Conservation (phyloP, 2,888 invertebrate species). For the Drosophila emarginata region DNA sequence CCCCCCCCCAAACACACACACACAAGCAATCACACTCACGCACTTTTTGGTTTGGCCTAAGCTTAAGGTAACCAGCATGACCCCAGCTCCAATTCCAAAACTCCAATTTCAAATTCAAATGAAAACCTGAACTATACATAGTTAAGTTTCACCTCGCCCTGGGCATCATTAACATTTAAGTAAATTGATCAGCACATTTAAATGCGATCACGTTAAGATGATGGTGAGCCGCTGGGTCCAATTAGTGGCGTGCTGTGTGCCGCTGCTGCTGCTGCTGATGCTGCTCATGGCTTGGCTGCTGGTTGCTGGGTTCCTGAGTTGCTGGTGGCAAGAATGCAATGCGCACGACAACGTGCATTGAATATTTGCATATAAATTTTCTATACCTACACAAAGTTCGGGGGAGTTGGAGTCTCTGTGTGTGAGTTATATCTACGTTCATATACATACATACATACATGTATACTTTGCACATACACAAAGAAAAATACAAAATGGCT, state of each 20-base stretch:
- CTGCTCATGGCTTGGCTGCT: constrained; percentile 3
- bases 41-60: constrained; percentile 2
- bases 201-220: constrained; percentile 72
- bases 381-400: constrained; percentile 36
- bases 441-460: neutral
- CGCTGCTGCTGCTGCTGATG: constrained; percentile 34
- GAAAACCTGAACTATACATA: constrained; percentile 17
- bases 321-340: constrained; percentile 49
- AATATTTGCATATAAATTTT: constrained; percentile 74
- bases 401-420: constrained; percentile 25
- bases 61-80: constrained; percentile 54
- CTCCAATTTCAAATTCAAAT: constrained; percentile 9
- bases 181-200: constrained; percentile 75
- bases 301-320: constrained; percentile 10
- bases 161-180: constrained; percentile 71
- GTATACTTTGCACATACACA: neutral
- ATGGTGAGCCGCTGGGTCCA: constrained; percentile 65
- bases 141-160: constrained; percentile 51
- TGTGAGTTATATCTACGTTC: neutral
- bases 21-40: neutral
- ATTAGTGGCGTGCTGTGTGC: constrained; percentile 64
- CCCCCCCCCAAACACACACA: constrained; percentile 9
- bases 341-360: constrained; percentile 66
- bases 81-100: constrained; percentile 38
- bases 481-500: neutral